Conservation (phyloP, 2,797 vertebrate genomes). For the Trachops cirrhosus region DNA sequence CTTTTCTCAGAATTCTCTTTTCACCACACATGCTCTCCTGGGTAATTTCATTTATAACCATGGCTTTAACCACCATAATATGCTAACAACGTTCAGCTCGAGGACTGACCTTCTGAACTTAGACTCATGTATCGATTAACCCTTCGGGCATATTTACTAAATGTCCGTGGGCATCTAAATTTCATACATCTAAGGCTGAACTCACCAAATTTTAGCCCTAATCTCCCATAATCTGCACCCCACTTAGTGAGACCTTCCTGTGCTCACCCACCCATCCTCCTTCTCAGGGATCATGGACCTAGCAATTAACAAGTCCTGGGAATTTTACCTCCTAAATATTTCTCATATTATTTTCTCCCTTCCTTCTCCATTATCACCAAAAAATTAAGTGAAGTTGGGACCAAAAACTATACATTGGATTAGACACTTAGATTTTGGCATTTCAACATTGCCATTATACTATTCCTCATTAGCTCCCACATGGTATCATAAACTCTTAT, state of each 20-base stretch:
- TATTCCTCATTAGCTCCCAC: not conserved
- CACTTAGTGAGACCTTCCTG: not conserved
- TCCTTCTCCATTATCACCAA: not conserved
- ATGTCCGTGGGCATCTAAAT: not conserved
- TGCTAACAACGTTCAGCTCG: not conserved
- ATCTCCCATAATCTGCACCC: not conserved
- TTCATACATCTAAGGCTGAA: not conserved
- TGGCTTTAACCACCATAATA: not conserved
- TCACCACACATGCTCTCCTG: not conserved
- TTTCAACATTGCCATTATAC: not conserved
- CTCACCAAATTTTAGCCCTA: not conserved
- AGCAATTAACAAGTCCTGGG: not conserved
- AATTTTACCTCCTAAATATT: not conserved
- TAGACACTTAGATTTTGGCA: not conserved
- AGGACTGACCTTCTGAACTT: not conserved
- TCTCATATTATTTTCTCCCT: not conserved
- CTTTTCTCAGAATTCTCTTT: conserved; percentile 7
- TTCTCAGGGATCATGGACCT: not conserved
- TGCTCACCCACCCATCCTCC: not conserved
- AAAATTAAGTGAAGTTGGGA: not conserved
- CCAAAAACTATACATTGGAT: not conserved
- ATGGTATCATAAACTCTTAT: not conserved
- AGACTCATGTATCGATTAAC: not conserved
- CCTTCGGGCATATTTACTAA: not conserved
- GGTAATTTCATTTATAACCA: not conserved